Percentiles rank a stretch among this genome's conserved stretches.
These are phyloP conservation scores for Threskiornis aethiopicus DNA, from an alignment of 2,797 vertebrate species.

Conservation along the genomic window DNA sequence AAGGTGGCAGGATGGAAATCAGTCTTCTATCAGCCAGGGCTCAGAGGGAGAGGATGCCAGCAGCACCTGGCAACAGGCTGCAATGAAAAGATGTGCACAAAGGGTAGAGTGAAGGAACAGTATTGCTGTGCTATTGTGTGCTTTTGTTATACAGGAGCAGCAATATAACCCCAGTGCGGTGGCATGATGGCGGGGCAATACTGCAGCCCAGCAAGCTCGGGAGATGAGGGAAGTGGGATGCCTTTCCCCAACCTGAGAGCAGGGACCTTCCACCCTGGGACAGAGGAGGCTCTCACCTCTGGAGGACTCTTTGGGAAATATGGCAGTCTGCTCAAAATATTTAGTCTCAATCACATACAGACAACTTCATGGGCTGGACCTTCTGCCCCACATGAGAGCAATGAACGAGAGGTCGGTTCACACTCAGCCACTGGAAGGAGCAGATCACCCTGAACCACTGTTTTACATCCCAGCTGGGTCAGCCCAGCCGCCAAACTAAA, in stretches of 20 bases:
- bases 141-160: neutral
- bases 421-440: neutral
- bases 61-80: neutral
- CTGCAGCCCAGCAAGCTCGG: neutral
- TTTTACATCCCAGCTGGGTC: neutral
- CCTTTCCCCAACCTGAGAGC: neutral
- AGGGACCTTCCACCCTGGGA: neutral
- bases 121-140: accelerated
- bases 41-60: neutral
- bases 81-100: accelerated
- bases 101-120: neutral
- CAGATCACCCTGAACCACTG: neutral
- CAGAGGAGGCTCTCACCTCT: neutral
- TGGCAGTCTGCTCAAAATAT: neutral
- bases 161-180: neutral
- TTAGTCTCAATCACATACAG: neutral
- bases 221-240: neutral
- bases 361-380: neutral
- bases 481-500: neutral
- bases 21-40: neutral
- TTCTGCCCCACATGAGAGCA: neutral
- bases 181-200: accelerated
- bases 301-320: neutral
- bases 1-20: neutral
- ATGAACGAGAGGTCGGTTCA: neutral